Evolutionary conservation across 2,888 invertebrate genomes (phyloP).

Genomic region (Microplitis manilae): DNA sequence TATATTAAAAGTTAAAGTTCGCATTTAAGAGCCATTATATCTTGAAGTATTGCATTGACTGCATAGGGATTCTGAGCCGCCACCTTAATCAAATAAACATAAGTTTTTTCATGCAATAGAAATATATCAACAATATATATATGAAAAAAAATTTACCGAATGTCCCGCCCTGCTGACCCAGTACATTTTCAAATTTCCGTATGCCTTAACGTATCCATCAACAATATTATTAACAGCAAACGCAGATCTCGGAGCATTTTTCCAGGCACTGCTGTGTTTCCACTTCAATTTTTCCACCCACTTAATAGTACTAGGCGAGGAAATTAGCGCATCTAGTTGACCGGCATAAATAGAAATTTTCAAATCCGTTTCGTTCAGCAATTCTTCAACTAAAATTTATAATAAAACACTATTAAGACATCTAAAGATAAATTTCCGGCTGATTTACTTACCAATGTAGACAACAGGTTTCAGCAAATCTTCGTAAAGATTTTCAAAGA

Average conservation of each 20-base stretch:
- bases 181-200: constrained; percentile 81
- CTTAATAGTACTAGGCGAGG: constrained; percentile 82
- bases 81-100: neutral
- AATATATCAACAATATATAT: neutral
- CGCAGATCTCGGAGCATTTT: constrained; percentile 73
- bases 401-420: neutral
- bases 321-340: constrained; percentile 88
- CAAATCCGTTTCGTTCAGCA: constrained; percentile 80
- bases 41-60: no score
- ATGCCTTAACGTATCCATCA: constrained; percentile 82
- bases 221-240: constrained; percentile 77
- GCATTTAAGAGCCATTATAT: no score
- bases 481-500: constrained; percentile 75
- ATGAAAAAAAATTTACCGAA: constrained; percentile 75
- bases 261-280: constrained; percentile 76
- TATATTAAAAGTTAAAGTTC: no score
- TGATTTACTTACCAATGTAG: constrained; percentile 73
- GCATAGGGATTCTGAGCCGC: neutral
- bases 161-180: constrained; percentile 87
- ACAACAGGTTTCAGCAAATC: constrained; percentile 90
- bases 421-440: no score
- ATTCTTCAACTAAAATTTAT: constrained; percentile 74
- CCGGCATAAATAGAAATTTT: constrained; percentile 83
- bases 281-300: constrained; percentile 85
- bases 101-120: neutral